Evolutionary conservation across 1,140 invertebrate genomes (phyloP).

Genomic region (Hestina assimilis): DNA sequence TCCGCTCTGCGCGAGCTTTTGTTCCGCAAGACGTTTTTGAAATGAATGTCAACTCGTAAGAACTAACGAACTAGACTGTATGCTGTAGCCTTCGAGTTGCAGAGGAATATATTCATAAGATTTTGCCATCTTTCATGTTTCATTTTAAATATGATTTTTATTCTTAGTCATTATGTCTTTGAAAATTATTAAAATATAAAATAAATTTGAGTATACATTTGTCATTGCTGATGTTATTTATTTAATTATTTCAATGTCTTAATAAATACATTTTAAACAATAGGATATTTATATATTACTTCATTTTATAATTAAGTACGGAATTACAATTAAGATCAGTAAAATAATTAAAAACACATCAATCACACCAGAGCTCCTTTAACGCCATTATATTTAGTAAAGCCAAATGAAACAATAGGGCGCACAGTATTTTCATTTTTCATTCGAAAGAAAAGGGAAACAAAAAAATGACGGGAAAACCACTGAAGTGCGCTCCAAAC

Average conservation of each 20-base stretch:
- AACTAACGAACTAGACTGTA: background rate
- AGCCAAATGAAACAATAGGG: conserved; percentile 16
- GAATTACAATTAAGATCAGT: background rate
- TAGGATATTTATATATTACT: no score
- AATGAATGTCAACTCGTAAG: background rate
- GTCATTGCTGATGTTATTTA: no score
- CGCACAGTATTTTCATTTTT: conserved; percentile 17
- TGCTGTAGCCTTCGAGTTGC: background rate
- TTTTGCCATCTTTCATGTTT: no score
- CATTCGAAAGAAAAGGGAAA: no score
- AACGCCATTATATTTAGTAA: background rate
- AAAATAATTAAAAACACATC: background rate
- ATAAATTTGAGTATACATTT: no score
- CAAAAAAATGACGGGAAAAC: conserved; percentile 8
- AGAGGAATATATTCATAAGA: no score
- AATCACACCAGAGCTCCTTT: background rate
- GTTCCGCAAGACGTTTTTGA: background rate
- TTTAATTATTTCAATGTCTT: no score
- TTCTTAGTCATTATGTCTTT: no score
- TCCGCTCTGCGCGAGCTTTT: background rate
- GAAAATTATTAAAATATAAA: no score
- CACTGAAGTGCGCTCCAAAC: conserved; percentile 5
- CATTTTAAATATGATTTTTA: no score
- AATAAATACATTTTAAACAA: no score
- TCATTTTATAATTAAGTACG: background rate